Percentiles rank a stretch among this genome's conserved stretches.
phyloP scores from a whole-genome alignment of 2,797 vertebrate genomes.

The Alectoris magna region DNA sequence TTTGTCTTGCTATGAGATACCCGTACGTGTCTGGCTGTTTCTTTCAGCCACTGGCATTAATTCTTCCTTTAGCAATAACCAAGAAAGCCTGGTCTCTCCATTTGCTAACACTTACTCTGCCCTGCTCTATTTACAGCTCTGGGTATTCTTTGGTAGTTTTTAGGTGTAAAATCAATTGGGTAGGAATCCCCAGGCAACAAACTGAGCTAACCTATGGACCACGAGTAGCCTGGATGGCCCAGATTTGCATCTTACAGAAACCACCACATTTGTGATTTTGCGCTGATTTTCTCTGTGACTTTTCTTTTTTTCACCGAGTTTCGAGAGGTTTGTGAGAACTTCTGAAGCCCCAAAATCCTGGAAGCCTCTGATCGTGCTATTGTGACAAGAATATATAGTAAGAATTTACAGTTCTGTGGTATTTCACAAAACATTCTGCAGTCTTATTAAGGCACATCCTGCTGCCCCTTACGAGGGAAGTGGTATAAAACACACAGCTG shows the following conservation, averaged over 20 bases:
- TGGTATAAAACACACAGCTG: neutral
- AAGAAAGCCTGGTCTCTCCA: neutral
- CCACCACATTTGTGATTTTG: neutral
- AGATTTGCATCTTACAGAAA: rapidly evolving
- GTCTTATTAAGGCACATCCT: neutral
- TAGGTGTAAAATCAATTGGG: neutral
- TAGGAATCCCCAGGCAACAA: neutral
- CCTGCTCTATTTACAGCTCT: neutral
- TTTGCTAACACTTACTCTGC: neutral
- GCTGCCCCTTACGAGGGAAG: neutral
- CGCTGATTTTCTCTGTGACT: neutral
- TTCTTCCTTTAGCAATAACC: neutral
- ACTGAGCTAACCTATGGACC: neutral
- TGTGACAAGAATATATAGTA: neutral
- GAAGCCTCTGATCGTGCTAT: neutral
- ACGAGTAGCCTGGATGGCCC: neutral
- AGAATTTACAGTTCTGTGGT: no score
- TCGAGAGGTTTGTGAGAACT: neutral
- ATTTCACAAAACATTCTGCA: neutral
- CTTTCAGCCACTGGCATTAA: neutral
- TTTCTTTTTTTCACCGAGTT: neutral
- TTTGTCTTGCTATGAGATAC: neutral
- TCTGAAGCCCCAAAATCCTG: neutral
- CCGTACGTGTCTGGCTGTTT: neutral
- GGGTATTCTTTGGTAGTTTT: neutral